Conservation (phyloP, 2,888 invertebrate genomes). For the Raillietiella orientalis region DNA sequence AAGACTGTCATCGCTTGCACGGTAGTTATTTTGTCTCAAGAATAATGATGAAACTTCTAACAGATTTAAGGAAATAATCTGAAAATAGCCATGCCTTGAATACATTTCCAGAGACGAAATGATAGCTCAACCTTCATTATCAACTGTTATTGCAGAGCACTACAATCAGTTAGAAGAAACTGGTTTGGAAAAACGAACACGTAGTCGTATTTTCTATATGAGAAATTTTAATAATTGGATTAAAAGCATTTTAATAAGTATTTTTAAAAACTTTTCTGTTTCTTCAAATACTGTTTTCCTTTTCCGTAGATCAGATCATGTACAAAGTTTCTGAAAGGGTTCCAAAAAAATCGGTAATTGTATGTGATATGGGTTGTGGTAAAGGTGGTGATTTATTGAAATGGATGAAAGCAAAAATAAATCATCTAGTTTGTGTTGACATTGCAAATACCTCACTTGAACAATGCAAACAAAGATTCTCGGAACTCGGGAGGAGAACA, state of each 20-base stretch:
- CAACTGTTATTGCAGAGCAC: slow-evolving; percentile 50
- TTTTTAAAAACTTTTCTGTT: background rate
- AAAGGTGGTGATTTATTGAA: slow-evolving; percentile 97
- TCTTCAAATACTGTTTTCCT: background rate
- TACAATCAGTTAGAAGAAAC: slow-evolving; percentile 67
- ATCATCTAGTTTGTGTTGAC: slow-evolving; percentile 41
- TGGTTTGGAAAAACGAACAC: slow-evolving; percentile 39
- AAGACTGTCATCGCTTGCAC: no score
- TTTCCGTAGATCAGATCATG: no score
- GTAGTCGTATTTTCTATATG: slow-evolving; percentile 69
- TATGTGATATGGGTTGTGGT: slow-evolving; percentile 84
- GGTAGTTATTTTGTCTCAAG: no score
- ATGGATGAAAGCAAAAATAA: slow-evolving; percentile 53
- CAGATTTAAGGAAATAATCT: no score
- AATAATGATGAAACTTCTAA: no score
- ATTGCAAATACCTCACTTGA: slow-evolving; percentile 6
- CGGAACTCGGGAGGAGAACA: slow-evolving; percentile 9
- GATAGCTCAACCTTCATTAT: no score
- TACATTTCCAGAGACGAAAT: no score
- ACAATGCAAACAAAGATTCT: slow-evolving; percentile 5
- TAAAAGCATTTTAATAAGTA: slow-evolving; percentile 50
- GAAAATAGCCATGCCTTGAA: no score
- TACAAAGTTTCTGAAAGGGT: no score
- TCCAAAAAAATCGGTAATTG: slow-evolving; percentile 11
- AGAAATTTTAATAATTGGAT: slow-evolving; percentile 98